Evolutionary conservation across 2,888 invertebrate species (phyloP), one percentile per base, ranked within the genome.

Genomic region (Gibbula magus): DNA sequence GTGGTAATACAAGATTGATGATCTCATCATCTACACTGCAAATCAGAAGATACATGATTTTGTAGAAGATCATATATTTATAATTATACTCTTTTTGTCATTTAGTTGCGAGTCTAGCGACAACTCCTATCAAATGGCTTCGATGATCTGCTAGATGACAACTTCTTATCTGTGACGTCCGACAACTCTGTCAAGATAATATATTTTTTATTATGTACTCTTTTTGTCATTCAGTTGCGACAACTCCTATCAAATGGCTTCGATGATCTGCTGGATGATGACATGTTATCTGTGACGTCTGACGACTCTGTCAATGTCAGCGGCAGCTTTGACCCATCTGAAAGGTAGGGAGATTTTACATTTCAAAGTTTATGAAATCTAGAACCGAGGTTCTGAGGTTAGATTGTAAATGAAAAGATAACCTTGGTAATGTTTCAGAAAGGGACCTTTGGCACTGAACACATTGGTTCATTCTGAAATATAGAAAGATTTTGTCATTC

Each of bases 251-350:
- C 88, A 0, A 87, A 89, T 81, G 91, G 89, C 1, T 90, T 91
- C 77, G 91, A 90, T 81, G 90, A 90, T 77, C 81, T 89, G 56
- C 84, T 89, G 2, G 88, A 88, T 54, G 91, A 91, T 79, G 91
- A 91, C 70, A 87, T 88, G 25, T 83, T 89, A 32, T 90, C 89
- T 4, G 86, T 86, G 32, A 87, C 88, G 8, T 88, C 88, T 0
- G 88, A 80, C 8, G 81, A 83, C 32, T 75, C 78, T 25, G 75
- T 45, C 29, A 79, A 80, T 45, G 35, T 52, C 70, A 79, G 76
- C 75, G 75, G 75, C 25, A 32, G 54, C 25, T 20, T 35, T 18
- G 70, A 70, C 20, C 70, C 35, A 0, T 29, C 75, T 29, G 75
- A 75, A 52, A 54, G 75, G 75, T 54, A n/a, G 25, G 18, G 52